Conservation (phyloP, 2,113 vertebrate genomes). For the Corythoichthys haematopterus region DNA sequence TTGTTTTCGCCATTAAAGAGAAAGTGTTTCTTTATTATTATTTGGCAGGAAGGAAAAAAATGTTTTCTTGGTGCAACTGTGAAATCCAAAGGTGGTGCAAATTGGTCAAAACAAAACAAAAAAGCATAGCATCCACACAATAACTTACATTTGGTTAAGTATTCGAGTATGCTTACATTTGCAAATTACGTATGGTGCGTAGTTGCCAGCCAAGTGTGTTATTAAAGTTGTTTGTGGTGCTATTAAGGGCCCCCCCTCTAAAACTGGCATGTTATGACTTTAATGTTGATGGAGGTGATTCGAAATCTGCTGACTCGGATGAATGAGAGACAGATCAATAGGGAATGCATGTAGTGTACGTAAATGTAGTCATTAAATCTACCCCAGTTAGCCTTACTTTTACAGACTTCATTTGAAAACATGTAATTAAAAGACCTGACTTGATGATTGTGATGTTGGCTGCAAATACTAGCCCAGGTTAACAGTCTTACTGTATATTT, state of each 20-base stretch:
- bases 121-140: no score
- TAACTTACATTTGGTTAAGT: not conserved
- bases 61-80: no score
- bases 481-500: no score
- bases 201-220: constrained; percentile 34
- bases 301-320: constrained; percentile 55
- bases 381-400: constrained; percentile 4
- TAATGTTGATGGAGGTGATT: constrained; percentile 61
- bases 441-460: no score
- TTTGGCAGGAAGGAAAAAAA: no score
- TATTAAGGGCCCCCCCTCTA: constrained; percentile 40
- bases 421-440: no score
- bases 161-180: not conserved
- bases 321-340: constrained; percentile 52
- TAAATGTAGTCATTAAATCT: constrained; percentile 60
- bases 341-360: constrained; percentile 51
- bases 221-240: constrained; percentile 50
- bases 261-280: constrained; percentile 57
- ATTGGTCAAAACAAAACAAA: no score
- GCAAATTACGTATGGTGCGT: constrained; percentile 22
- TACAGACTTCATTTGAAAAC: no score
- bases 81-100: no score
- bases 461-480: no score
- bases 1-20: no score
- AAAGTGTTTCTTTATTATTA: no score